Conservation (phyloP, 2,113 vertebrate genomes). For the Ciconia stormi region DNA sequence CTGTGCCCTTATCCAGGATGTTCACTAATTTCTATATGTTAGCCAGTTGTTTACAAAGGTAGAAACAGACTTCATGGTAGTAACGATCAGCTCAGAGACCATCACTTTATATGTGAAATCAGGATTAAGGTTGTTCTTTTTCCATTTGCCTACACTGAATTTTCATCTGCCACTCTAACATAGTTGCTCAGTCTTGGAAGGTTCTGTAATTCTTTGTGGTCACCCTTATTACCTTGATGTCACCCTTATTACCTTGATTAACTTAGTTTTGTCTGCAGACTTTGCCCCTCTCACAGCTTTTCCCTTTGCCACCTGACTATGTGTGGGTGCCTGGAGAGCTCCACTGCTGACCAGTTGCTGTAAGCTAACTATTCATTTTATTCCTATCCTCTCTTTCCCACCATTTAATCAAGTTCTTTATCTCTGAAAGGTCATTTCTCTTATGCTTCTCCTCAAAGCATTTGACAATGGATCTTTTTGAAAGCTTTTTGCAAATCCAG, state of each 20-base stretch:
- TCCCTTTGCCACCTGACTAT: not conserved
- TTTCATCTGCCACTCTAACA: not conserved
- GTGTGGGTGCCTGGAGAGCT: not conserved
- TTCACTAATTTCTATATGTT: not conserved
- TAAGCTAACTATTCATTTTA: not conserved
- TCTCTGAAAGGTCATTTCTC: not conserved
- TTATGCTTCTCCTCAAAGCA: not conserved
- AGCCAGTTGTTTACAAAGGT: not conserved
- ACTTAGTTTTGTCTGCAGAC: not conserved
- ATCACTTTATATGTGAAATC: not conserved
- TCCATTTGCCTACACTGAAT: not conserved
- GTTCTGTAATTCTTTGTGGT: not conserved
- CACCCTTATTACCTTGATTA: not conserved
- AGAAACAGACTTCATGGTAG: not conserved
- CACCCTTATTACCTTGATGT: not conserved
- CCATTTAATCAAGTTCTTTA: not conserved
- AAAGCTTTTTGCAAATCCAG: not conserved
- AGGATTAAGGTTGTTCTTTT: not conserved
- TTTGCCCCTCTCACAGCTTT: not conserved
- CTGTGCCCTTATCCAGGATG: not conserved
- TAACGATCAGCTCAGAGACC: not conserved
- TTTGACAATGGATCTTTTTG: not conserved
- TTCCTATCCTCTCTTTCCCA: not conserved
- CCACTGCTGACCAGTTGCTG: not conserved
- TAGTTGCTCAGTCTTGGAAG: not conserved